Percentiles rank a stretch among this genome's conserved stretches.
Conservation (phyloP, 2,888 invertebrate genomes). For the Tachina grossa region DNA sequence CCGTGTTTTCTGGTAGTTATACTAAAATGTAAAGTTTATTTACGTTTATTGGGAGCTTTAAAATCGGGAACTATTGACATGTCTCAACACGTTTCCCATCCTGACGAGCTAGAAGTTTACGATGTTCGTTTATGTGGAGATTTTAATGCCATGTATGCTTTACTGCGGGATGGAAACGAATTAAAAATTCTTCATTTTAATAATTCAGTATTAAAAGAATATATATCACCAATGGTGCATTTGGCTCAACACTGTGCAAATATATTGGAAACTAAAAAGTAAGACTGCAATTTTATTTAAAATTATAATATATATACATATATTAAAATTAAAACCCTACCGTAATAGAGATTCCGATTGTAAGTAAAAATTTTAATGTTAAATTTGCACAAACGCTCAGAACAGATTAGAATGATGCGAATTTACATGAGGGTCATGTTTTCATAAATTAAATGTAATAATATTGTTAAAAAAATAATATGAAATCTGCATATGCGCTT, state of each 20-base stretch:
- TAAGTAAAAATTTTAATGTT: too few relatives aligned
- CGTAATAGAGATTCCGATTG: too few relatives aligned
- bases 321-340: too few relatives aligned
- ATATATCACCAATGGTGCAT: conserved; percentile 80
- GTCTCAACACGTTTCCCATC: conserved; percentile 84
- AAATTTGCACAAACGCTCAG: too few relatives aligned
- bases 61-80: conserved; percentile 89
- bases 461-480: too few relatives aligned
- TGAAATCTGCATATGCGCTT: too few relatives aligned
- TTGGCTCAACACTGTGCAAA: conserved; percentile 90
- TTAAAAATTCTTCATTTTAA: conserved; percentile 84
- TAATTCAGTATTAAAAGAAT: conserved; percentile 79
- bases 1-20: conserved; percentile 92
- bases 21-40: conserved; percentile 87
- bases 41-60: conserved; percentile 93
- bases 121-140: conserved; percentile 88
- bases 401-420: too few relatives aligned
- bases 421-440: too few relatives aligned
- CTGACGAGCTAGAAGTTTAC: conserved; percentile 85
- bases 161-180: conserved; percentile 85
- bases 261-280: conserved; percentile 87
- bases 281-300: conserved; percentile 11
- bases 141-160: conserved; percentile 87
- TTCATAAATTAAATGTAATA: too few relatives aligned
- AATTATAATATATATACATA: too few relatives aligned